Base-by-base conservation (phyloP, 2,797 vertebrate genomes). In the Etheostoma nigrum region DNA sequence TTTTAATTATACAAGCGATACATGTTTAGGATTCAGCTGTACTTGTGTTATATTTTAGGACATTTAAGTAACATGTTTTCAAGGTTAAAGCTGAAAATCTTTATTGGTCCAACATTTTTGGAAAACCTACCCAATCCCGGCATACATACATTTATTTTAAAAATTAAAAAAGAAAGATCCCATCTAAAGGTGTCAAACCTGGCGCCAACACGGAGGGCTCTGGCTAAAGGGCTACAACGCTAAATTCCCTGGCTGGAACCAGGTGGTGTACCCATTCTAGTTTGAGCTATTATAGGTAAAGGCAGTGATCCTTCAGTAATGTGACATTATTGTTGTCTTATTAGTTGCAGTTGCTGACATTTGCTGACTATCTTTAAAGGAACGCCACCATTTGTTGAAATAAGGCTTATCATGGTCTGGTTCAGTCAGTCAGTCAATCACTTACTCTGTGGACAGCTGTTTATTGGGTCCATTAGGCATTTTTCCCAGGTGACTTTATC, bases 311-410 rank as follows among this genome's bases (percentile, higher is more conserved):
- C 47, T 23, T 55, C 25, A 27, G 13, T 73, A 53, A 79, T 27
- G 47, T 74, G 65, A 63, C 62, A 45, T 73, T 53, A 67, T 53
- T 62, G 23, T 55, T 62, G 12, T 77, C 33, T 73, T 61, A 74
- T 87, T 68, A 48, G 68, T 70, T 63, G 30, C 19, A 19, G 8
- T 25, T 30, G 9, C 21, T 82, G 71, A 72, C 58, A 74, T 81
- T 64, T 62, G 16, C 59, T 45, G n/a, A 63, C 72, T 0, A 5
- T 62, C 67, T 75, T 57, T 30, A 6, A 30, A 30, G 30, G 30
- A 30, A 30, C 30, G 30, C 30, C 30, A 30, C 5, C 30, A 27
- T 27, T 27, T 4, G 27, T 27, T 27, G 27, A 27, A 27, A 4
- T 4, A 27, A 27, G 27, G 27, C 27, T 27, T 27, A 27, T 27